phyloP scores from a whole-genome alignment of 2,888 invertebrate genomes.

The Limnephilus marmoratus region DNA sequence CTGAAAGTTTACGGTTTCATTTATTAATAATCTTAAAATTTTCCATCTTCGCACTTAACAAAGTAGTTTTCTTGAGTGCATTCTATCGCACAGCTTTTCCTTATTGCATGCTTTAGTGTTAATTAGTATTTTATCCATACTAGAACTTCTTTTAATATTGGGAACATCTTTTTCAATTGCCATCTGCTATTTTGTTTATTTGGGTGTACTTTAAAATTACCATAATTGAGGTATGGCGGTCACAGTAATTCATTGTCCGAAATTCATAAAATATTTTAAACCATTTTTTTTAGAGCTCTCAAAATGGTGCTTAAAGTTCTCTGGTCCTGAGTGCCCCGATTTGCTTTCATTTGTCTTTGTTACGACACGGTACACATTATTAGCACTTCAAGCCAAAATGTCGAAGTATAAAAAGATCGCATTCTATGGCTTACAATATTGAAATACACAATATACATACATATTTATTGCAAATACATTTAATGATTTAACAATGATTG shows the following conservation, averaged over 20 bases:
- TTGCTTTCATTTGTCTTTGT: constrained; percentile 6
- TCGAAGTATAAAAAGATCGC: background rate
- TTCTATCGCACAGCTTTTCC: too few relatives aligned
- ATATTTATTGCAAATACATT: background rate
- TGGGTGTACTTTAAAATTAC: background rate
- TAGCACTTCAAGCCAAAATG: background rate
- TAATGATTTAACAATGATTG: background rate
- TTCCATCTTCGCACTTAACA: background rate
- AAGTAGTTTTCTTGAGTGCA: background rate
- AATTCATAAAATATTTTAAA: background rate
- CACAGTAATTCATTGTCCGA: background rate
- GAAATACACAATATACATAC: background rate
- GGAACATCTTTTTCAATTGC: background rate
- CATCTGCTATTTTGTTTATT: background rate
- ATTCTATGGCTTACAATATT: background rate
- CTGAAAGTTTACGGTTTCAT: background rate
- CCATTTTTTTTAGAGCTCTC: background rate
- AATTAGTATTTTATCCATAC: background rate
- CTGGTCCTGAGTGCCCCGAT: background rate
- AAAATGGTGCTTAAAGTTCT: background rate
- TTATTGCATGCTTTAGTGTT: too few relatives aligned
- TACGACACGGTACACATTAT: background rate
- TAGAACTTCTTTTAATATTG: background rate
- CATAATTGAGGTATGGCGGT: background rate
- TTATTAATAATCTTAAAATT: background rate